Base-by-base conservation (phyloP, 2,888 invertebrate species). In the Arenicola marina region DNA sequence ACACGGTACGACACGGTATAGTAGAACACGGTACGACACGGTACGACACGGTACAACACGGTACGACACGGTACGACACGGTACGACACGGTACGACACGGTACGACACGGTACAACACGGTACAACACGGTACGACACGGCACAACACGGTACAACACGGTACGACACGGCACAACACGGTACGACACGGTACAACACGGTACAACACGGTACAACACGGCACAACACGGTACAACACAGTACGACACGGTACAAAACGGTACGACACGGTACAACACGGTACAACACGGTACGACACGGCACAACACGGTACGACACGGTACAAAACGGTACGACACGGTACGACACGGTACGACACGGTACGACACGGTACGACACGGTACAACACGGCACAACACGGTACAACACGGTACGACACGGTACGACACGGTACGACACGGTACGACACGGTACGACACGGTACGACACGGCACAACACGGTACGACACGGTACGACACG, bases 271-370 rank as follows among this genome's bases (percentile, higher is more conserved):
- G 29, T 51, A 51, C 24, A 51, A 29, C 28, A 51, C 51, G 33
- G 21, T 31, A 51, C 51, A 21, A 46, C 18, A 32, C 38, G 26
- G 55, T 1, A 56, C 29, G 3, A 56, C 3, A 61, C 56, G 26
- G 45, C 2, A 48, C 51, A 26, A 56, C 2, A 56, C 51, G 46
- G 26, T 34, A 38, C 43, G 43, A n/a, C n/a, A 38, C 43, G 43
- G 43, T 38, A 38, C 43, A n/a, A n/a, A 15, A 38, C 4, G 21
- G 34, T 11, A 59, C 31, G n/a, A 51, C n/a, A 56, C 34, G 21
- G 51, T 18, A 59, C 54, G n/a, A 53, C 18, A 59, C 56, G n/a
- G 44, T 31, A 61, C 56, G 43, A 51, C n/a, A 61, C 56, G 15
- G 55, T 21, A 56, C 26, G 32, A 48, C n/a, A 61, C 51, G 43